Evolutionary conservation across 1,140 invertebrate genomes (phyloP), one percentile per base, ranked within the genome.

Genomic region (Drosophila arawakana): DNA sequence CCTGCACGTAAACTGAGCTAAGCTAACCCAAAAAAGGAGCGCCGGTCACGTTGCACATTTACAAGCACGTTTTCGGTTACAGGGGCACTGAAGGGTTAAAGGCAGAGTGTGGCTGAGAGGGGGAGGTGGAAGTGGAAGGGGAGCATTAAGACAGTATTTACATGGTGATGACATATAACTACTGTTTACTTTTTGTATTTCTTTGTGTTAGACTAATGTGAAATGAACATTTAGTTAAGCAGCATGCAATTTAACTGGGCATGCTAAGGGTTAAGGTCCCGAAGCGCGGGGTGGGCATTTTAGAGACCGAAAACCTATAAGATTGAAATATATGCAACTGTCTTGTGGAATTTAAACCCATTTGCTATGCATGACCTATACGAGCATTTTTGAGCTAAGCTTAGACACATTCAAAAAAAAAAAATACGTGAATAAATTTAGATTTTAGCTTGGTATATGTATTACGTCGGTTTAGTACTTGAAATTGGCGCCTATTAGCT

Each of bases 61-160:
- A 57, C 77, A 63, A 65, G 84, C 83, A 86, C 83, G 83, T 88
- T 83, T 86, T 83, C 13, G 50, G 58, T 80, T 85, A 72, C 75
- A 73, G 63, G 21, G 43, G 57, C 44, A 69, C 10, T 25, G 9
- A 57, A 30, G 54, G 66, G 52, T 41, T 62, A 54, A 30, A 8
- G 54, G 37, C 18, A 18, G 34, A 18, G 35, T 2, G 25, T 30
- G 25, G 25, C 3, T 2, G 6, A 30, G 25, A 6, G 2, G 25
- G 3, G 25, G 25, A 30, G 25, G 47, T n/a, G 43, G 41, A 46
- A 66, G 25, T 30, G 25, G 25, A 5, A 35, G 47, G 15, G 43
- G 41, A 46, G 70, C 10, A 59, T 18, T 44, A 37, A 13, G 65
- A 15, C 43, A 47, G 41, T 50, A 58, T 59, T 34, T 55, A 67